Evolutionary conservation across 2,888 invertebrate species (phyloP), one percentile per base, ranked within the genome.

Genomic region (Aelia acuminata): DNA sequence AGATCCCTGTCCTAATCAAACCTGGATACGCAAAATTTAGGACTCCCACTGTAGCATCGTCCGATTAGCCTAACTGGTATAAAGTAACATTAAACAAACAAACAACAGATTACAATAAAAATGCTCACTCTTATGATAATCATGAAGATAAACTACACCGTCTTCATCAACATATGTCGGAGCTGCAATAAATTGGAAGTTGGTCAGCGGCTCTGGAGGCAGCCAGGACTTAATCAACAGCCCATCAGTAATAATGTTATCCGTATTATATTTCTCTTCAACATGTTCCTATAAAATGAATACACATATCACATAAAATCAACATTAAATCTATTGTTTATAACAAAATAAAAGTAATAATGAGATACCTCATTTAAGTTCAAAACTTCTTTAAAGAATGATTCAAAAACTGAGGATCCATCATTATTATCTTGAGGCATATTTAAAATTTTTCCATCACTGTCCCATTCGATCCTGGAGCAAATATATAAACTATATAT

Each of bases 131-230:
- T 88, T 57, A 31, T 87, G 87, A 39, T 87, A 50, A 49, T 93
- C 92, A 89, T 93, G 92, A 13, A 94, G 88, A 90, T 93, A 94
- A 75, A 94, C 92, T 1, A 93, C 91, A n/a, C 93, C 93, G n/a
- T 93, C 91, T 84, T 92, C 91, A 91, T 94, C 95, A 0, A 96
- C 94, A 92, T 94, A 95, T 86, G 96, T 95, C 0, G 95, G 93
- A 88, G 93, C 91, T 0, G 93, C 96, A 0, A 93, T 92, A 91
- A 96, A 96, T 84, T 94, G 92, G 0, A 92, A 92, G 86, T 92
- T 92, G 0, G 91, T 91, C 53, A 96, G 92, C 0, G 93, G 92
- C 87, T 93, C 93, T 0, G 95, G 92, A 5, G 94, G 94, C 85
- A 94, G 91, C 96, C 96, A 96, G 87, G 94, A 93, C 0, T 92